Evolutionary conservation across 2,888 invertebrate genomes (phyloP), one percentile per base, ranked within the genome.

Genomic region (Atrina japonica): DNA sequence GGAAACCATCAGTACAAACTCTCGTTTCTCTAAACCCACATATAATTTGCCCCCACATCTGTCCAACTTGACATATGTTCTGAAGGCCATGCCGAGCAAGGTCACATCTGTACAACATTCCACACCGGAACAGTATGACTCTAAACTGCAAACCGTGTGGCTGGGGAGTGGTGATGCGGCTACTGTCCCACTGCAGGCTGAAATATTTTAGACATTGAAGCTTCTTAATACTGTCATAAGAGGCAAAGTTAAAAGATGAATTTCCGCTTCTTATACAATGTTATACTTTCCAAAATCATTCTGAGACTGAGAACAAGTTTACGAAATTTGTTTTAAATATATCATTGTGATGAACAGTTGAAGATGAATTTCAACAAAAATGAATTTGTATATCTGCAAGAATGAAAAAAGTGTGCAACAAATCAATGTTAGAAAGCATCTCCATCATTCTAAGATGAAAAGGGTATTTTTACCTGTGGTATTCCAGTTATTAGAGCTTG

Each of bases 11-110:
- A 49, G n/a, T 11, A 29, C 27, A n/a, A 14, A 18, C 21, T 49
- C 21, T 9, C 50, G 52, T 7, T 66, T 73, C 64, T 83, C 83
- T 49, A 83, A 69, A 27, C 71, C 71, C 16, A 82, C 40, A 35
- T 65, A 64, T 6, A 83, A 52, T 7, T 64, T 70, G 35, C 77
- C 76, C 30, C 52, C 56, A 58, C 72, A 72, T 0, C 63, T 55
- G 9, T 72, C 61, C 21, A 72, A 47, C 3, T 52, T 56, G 35
- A 72, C 29, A 16, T 45, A 21, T 21, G 72, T 56, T 16, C 35
- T 41, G 9, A 72, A 66, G 7, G 72, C 53, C 43, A 61, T 52
- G 3, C 49, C 64, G 14, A 72, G 53, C 18, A 53, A 45, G 0
- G 59, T 41, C 7, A 64, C 59, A 49, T 52, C 29, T 11, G 64